Evolutionary conservation across 1,140 invertebrate species (phyloP), one percentile per base, ranked within the genome.

Genomic region (Hyles euphorbiae): DNA sequence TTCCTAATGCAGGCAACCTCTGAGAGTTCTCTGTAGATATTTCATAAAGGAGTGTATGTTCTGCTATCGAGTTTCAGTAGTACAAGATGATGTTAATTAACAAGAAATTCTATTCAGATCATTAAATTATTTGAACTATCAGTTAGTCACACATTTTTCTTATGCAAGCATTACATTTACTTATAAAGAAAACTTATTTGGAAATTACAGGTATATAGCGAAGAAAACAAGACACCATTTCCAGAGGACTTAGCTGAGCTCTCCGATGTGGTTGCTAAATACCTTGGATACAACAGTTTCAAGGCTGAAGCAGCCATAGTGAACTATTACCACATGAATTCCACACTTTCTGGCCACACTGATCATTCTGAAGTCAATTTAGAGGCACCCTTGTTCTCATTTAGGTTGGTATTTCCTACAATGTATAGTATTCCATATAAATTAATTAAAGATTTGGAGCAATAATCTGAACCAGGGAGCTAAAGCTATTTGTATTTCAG

Each of bases 321-420:
- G 0, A 99, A 99, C 89, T 98, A 95, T 83, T 99, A 99, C 79
- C 95, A 96, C 65, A 92, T 96, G 89, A 94, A 97, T 74, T 98
- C 96, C 0, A 97, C 95, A 34, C 85, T 98, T 34, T 94, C 95
- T 43, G 96, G 95, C 0, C 98, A 99, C 75, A 96, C 94, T 1
- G 98, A 99, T 90, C 94, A 97, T 75, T 98, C 97, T 0, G 98
- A 99, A 90, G 81, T 92, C 3, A 94, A 97, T 89, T 82, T 94
- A 34, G 84, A 92, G 22, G 96, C 97, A 8, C 97, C 98, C 0
- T 86, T 98, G 10, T 93, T 98, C 72, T 98, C 97, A 1, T 92
- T 98, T 67, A 95, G 94, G 94, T 94, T 76, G 44, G 52, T 61
- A 63, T 10, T 52, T 52, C 3, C 34, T 9, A 48, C 3, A 22